phyloP scores from a whole-genome alignment of 2,888 invertebrate species.

The Tetranychus truncatus region DNA sequence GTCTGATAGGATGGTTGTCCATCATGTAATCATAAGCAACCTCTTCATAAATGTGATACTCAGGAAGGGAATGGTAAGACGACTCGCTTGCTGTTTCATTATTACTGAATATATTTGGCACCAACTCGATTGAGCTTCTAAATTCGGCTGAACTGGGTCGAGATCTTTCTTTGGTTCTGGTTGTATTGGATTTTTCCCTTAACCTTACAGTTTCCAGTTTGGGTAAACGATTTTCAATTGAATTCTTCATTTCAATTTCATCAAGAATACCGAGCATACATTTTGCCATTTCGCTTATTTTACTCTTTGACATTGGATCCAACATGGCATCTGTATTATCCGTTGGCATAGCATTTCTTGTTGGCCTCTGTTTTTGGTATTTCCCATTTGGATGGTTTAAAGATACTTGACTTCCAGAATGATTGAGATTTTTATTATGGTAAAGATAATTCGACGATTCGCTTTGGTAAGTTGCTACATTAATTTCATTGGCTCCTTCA shows the following conservation, averaged over 20 bases:
- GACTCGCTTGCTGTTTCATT: background rate
- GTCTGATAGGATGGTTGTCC: background rate
- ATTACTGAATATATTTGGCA: background rate
- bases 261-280: conserved; percentile 32
- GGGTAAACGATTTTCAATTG: background rate
- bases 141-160: background rate
- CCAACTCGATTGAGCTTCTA: background rate
- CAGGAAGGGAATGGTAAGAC: conserved; percentile 22
- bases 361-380: background rate
- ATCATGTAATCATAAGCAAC: conserved; percentile 29
- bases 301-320: conserved; percentile 21
- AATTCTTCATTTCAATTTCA: conserved; percentile 28
- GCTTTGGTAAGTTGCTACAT: background rate
- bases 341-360: background rate
- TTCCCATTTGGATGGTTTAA: background rate
- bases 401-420: background rate
- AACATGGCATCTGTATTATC: background rate
- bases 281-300: conserved; percentile 31
- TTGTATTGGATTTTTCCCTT: background rate
- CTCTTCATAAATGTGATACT: conserved; percentile 32
- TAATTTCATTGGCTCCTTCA: background rate
- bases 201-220: background rate
- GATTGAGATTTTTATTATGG: background rate
- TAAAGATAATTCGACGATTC: background rate
- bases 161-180: background rate